Percentiles rank a stretch among this genome's conserved stretches.
Conservation (phyloP, 2,888 invertebrate genomes). For the Podabrus alpinus region DNA sequence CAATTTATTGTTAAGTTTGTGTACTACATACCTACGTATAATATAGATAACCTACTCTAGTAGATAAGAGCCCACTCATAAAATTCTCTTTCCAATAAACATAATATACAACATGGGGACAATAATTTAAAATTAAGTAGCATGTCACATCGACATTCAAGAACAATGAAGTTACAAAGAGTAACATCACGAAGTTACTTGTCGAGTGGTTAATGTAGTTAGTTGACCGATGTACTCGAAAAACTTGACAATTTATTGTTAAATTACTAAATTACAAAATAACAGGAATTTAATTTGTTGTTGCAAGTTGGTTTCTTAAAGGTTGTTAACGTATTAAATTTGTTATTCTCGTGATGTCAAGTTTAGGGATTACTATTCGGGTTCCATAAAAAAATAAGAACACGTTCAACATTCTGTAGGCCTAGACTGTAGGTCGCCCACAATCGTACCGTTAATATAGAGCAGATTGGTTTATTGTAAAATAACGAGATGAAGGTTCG, state of each 20-base stretch:
- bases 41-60: background rate
- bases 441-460: too few species aligned
- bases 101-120: background rate
- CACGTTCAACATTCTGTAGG: too few species aligned
- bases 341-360: too few species aligned
- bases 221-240: background rate
- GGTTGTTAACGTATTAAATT: background rate
- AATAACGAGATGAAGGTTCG: background rate
- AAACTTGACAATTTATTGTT: background rate
- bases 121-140: background rate
- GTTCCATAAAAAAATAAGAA: too few species aligned
- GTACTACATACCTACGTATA: background rate
- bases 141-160: background rate
- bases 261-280: constrained; percentile 1
- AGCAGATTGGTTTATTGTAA: background rate
- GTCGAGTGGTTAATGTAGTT: background rate
- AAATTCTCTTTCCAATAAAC: background rate
- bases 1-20: too few species aligned
- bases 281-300: background rate
- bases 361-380: too few species aligned
- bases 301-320: background rate
- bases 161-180: background rate
- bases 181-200: background rate
- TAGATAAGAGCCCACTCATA: background rate
- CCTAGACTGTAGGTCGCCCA: too few species aligned